Conservation (phyloP, 2,113 vertebrate species). For the Hyla sarda region DNA sequence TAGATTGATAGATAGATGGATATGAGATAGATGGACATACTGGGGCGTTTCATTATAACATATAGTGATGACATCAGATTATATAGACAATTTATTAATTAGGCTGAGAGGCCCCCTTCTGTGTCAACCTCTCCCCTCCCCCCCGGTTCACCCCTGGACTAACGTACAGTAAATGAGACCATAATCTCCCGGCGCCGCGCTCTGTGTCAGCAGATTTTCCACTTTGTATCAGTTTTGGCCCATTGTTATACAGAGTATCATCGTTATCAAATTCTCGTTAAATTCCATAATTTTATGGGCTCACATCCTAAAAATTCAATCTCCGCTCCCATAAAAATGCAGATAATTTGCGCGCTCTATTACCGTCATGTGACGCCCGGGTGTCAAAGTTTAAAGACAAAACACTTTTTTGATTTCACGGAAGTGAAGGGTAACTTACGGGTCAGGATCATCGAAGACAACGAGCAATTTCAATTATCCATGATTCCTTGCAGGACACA, state of each 20-base stretch:
- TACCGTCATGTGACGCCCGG: constrained; percentile 56
- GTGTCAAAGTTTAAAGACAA: constrained; percentile 62
- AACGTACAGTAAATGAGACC: not conserved
- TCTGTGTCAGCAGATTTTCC: constrained; percentile 18
- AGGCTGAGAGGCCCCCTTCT: not conserved
- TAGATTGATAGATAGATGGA: too few species aligned
- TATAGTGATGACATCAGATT: too few species aligned
- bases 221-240: not conserved
- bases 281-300: constrained; percentile 37
- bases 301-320: constrained; percentile 15
- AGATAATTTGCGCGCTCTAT: constrained; percentile 42
- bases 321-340: constrained; percentile 15
- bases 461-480: constrained; percentile 68
- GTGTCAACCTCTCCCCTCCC: not conserved
- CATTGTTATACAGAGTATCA: constrained; percentile 24
- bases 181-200: not conserved
- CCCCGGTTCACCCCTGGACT: not conserved
- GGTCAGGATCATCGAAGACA: constrained; percentile 61
- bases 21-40: too few species aligned
- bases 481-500: constrained; percentile 64
- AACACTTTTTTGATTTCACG: constrained; percentile 60
- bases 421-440: constrained; percentile 62
- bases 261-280: constrained; percentile 44
- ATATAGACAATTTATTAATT: too few species aligned
- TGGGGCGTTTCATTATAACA: too few species aligned